Evolutionary conservation across 2,888 invertebrate species (phyloP), one percentile per base, ranked within the genome.

Genomic region (Aphidius colemani): DNA sequence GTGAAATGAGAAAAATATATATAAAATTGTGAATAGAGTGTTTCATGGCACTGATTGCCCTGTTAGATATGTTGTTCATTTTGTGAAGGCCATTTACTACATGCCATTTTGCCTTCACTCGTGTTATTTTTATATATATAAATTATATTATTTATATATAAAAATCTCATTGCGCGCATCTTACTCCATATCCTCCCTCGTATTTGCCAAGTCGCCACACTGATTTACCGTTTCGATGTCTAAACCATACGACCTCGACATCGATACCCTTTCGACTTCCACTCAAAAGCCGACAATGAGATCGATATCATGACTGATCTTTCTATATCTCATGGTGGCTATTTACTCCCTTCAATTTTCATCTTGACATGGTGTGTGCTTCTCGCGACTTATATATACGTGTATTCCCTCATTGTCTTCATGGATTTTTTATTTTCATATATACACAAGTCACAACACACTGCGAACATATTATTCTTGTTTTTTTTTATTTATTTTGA

Each of bases 251-350:
- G 65, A 59, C 62, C 62, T 63, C 65, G 65, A 62, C 65, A 63
- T 65, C 65, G 59, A 64, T 62, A 64, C 66, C 65, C 69, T 69
- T 71, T 71, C 68, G 67, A 66, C 66, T 66, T 60, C 48, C 65
- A 60, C 49, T 30, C 58, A 30, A 53, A 51, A 43, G 61, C 65
- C 65, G 65, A 65, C 65, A 61, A 65, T 65, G 57, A 65, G 65
- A 65, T 65, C 61, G 46, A 49, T 65, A 65, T 65, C 65, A 65
- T 61, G 45, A 58, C 13, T 62, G 41, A 62, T 63, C 61, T 67
- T 63, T 67, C 65, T 65, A 56, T 57, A 57, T 56, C 45, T 59
- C 44, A 46, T 65, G 63, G 66, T 66, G 59, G 55, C 69, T 61
- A 61, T 63, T 64, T 46, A 44, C 53, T 66, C 46, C 53, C 30